Evolutionary conservation across 1,140 invertebrate species (phyloP).

Genomic region (Augochlora pura): DNA sequence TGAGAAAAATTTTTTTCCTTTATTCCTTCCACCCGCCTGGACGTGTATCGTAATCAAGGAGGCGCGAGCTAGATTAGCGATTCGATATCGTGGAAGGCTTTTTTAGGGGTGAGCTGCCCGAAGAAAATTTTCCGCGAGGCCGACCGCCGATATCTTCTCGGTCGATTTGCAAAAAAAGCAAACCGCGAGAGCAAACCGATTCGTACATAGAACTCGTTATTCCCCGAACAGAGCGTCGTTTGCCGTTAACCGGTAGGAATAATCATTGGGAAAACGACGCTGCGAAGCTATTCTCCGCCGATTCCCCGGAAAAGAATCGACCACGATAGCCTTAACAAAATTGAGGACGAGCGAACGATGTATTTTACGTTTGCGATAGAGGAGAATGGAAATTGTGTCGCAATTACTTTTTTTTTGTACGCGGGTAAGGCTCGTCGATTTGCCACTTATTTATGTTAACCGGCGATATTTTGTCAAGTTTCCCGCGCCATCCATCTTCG

Average conservation of each 20-base stretch:
- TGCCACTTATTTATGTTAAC: background rate
- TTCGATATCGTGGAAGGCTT: conserved; percentile 60
- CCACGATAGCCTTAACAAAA: no score
- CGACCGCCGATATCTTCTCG: conserved; percentile 23
- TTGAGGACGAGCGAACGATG: no score
- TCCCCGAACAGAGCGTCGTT: conserved; percentile 14
- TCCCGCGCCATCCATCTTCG: background rate
- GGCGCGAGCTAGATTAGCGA: conserved; percentile 62
- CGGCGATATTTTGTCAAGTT: background rate
- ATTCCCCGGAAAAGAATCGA: no score
- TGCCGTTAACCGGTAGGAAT: background rate
- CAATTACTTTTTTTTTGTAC: no score
- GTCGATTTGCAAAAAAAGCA: conserved; percentile 39
- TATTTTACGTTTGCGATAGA: no score
- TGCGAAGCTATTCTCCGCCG: no score
- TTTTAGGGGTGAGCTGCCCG: conserved; percentile 14
- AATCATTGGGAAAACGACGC: no score
- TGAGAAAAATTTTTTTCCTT: conserved; percentile 54
- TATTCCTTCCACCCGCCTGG: conserved; percentile 56
- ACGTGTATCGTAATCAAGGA: conserved; percentile 65
- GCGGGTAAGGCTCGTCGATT: no score
- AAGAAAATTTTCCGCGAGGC: conserved; percentile 54
- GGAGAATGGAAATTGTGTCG: no score
- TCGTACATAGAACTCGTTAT: conserved; percentile 7
- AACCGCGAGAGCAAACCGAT: background rate